Base-by-base conservation (phyloP, 2,797 vertebrate species). In the Antennarius maculatus region DNA sequence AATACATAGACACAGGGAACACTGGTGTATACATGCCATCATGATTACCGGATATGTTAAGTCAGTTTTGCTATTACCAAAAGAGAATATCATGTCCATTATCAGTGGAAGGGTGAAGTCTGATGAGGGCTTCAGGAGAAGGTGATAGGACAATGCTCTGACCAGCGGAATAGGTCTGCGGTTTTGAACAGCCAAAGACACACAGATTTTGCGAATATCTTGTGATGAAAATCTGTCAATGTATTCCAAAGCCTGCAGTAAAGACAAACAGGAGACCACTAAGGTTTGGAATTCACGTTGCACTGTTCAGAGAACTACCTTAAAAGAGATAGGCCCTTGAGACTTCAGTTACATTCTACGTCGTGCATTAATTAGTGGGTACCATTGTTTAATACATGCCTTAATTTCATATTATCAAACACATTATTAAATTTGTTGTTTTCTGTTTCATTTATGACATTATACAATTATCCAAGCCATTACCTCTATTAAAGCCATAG, bases 141-240 rank as follows among this genome's bases (percentile, higher is more conserved):
- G 88, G 81, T 99, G 94, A 86, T 97, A 97, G 17, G 95, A 97
- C 58, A 97, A n/a, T 8, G 96, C 96, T 28, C 96, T 90, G 57
- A 99, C 92, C 71, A 99, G 83, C 0, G 96, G 92, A 48, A 99
- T 86, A 0, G 92, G 92, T 48, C 97, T 94, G 1, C 94, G 93
- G 60, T 85, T 91, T 85, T 94, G 95, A 55, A 83, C 49, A 0
- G 95, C 96, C 69, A 98, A 58, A 0, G 92, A 86, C 18, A 93
- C 1, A 0, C 82, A 90, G 60, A 96, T 82, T 64, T 61, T 95
- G 27, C 94, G 86, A 58, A 95, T 93, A 4, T 98, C 96, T 0
- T 95, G 93, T 0, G 92, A 84, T 10, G 82, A 85, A 53, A 97
- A 97, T 12, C 86, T 61, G 51, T 96, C 96, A 0, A 94, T 93